A percentile compares a stretch with the other conserved stretches of the same genome.
These are phyloP conservation scores for Metellina segmentata DNA, from an alignment of 2,888 invertebrate genomes.

Conservation along the genomic window DNA sequence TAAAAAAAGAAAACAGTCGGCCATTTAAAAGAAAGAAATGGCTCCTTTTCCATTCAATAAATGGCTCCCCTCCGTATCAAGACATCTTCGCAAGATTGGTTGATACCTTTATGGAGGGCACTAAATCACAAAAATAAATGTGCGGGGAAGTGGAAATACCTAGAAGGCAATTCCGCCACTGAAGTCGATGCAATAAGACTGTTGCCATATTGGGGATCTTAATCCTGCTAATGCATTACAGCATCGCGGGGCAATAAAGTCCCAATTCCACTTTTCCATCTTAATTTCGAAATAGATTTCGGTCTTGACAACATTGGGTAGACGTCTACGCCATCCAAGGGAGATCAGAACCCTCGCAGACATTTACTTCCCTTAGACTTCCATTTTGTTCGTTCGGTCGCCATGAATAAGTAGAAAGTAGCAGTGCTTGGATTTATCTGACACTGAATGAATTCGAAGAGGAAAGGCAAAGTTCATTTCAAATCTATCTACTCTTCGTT, in stretches of 20 bases:
- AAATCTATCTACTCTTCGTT: too few species aligned
- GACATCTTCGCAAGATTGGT: conserved; percentile 24
- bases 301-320: conserved; percentile 31
- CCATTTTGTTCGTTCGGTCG: too few species aligned
- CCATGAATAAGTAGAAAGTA: too few species aligned
- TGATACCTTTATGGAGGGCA: conserved; percentile 51
- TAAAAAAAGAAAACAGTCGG: conserved; percentile 8
- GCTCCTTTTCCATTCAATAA: conserved; percentile 39
- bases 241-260: conserved; percentile 55
- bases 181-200: conserved; percentile 11
- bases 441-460: too few species aligned
- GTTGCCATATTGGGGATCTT: conserved; percentile 48
- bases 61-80: conserved; percentile 12
- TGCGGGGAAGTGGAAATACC: conserved; percentile 14
- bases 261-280: conserved; percentile 60
- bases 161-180: conserved; percentile 19
- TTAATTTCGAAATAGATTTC: conserved; percentile 62
- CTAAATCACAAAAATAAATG: conserved; percentile 50
- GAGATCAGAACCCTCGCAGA: neutral
- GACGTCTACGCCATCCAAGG: conserved; percentile 20
- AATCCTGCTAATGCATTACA: conserved; percentile 56
- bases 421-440: too few species aligned
- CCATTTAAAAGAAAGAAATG: conserved; percentile 23
- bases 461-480: too few species aligned
- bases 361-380: neutral